Evolutionary conservation across 2,113 vertebrate genomes (phyloP), one percentile per base, ranked within the genome.

Genomic region (Pantherophis guttatus): DNA sequence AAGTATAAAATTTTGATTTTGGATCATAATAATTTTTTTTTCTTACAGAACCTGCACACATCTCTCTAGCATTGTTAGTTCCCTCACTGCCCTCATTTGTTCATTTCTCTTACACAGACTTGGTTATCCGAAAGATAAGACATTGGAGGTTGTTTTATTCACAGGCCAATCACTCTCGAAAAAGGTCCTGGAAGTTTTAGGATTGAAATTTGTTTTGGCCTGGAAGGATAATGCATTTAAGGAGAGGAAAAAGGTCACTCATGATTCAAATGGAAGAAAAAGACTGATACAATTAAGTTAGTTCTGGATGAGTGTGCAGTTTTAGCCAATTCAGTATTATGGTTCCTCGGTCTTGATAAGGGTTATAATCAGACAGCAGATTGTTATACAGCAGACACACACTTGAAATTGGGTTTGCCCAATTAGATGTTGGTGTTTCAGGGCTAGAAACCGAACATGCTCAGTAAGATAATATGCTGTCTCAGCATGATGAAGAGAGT

Each of bases 21-120:
- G 33, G 96, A 95, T 96, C 93, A 95, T 1, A 91, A 93, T 96
- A 96, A 95, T 95, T 95, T 92, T 93, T 92, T 91, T 58, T 1
- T 93, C 89, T 58, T 0, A 0, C 24, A 92, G 91, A 91, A 50
- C 24, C 90, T 0, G 0, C 90, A 90, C 89, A 0, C 85, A 29
- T 96, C 93, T 96, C 87, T 88, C 54, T 81, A 89, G 90, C 52
- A 88, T 86, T 93, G 29, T 95, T 94, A 95, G 93, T 95, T 93
- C 88, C 89, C 0, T 70, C 29, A 70, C 13, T 33, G 65, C 0
- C 50, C 21, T 92, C 2, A 88, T 93, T 52, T 95, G 96, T 90
- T 91, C 0, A 0, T 92, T 94, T 0, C 0, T 23, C 91, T 96
- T 7, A 85, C 53, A 90, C 91, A 21, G 33, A 93, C 89, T 62